Evolutionary conservation across 2,113 vertebrate species (phyloP), one percentile per base, ranked within the genome.

Genomic region (Rana temporaria): DNA sequence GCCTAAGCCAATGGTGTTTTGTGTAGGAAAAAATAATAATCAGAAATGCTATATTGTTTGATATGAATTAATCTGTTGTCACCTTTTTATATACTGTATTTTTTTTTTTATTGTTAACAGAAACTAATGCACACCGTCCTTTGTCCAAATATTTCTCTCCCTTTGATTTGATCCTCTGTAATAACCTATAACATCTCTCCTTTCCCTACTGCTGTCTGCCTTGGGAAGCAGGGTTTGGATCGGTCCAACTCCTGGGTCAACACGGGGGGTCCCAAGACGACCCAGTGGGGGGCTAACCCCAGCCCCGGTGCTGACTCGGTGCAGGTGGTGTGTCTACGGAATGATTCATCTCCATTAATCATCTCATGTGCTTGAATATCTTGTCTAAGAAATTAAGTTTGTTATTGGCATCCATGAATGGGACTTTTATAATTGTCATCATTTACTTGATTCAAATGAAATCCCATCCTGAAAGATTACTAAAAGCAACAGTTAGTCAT

Each of bases 181-280:
- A 90, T 90, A 92, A 91, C 87, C 17, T 92, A 87, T 95, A 93
- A 95, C 97, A 89, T 96, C 95, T 94, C 94, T 96, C 93, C 95
- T 94, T 93, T 95, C 94, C 91, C 92, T 89, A 92, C 93, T 94
- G 93, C 94, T 93, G 91, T 92, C 93, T 92, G 12, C 93, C 91
- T 88, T 94, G 86, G 90, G 90, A 91, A 91, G 89, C 95, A 99
- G 98, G 98, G 98, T 89, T 97, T 99, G 96, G 98, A 99, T 92
- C 98, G 98, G 94, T 99, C 98, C 97, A 99, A 99, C 96, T 99
- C 98, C 94, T 99, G 98, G 98, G 98, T 99, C 93, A 96, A 99
- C 96, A 97, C 98, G 93, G 97, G 97, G 94, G 97, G 96, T 95
- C 95, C 96, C 94, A 98, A 97, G 94, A 95, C 96, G 90, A 94